Conservation (phyloP, 2,888 invertebrate genomes). For the Troides helena region DNA sequence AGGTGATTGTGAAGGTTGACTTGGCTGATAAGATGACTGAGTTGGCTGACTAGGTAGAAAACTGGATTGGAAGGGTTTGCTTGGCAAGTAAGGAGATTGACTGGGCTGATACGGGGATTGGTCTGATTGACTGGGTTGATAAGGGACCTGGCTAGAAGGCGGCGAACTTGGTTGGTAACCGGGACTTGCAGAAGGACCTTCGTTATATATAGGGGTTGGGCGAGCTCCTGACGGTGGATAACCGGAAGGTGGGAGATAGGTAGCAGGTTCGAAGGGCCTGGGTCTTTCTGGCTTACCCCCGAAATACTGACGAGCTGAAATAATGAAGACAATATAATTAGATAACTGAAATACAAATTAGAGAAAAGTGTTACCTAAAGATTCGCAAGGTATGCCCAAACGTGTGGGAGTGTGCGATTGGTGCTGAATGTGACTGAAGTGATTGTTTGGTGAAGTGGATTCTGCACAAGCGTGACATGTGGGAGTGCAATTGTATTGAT, state of each 20-base stretch:
- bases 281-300: conserved; percentile 84
- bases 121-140: conserved; percentile 39
- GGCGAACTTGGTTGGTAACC: conserved; percentile 45
- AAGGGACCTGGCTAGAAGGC: conserved; percentile 38
- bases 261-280: conserved; percentile 83
- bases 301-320: conserved; percentile 85
- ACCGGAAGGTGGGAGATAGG: conserved; percentile 66
- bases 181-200: conserved; percentile 56
- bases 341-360: too few species aligned
- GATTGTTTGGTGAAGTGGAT: neutral
- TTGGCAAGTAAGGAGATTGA: conserved; percentile 38
- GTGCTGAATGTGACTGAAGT: conserved; percentile 14
- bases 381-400: too few species aligned
- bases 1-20: conserved; percentile 34
- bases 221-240: conserved; percentile 66
- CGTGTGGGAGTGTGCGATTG: conserved; percentile 7
- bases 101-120: conserved; percentile 38
- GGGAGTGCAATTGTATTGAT: neutral
- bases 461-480: neutral
- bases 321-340: neutral
- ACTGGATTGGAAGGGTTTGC: conserved; percentile 41
- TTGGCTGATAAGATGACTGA: conserved; percentile 41
- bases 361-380: too few species aligned
- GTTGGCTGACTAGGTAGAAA: conserved; percentile 46
- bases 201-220: conserved; percentile 66